phyloP scores from a whole-genome alignment of 2,797 vertebrate genomes.

The Fundulus diaphanus region DNA sequence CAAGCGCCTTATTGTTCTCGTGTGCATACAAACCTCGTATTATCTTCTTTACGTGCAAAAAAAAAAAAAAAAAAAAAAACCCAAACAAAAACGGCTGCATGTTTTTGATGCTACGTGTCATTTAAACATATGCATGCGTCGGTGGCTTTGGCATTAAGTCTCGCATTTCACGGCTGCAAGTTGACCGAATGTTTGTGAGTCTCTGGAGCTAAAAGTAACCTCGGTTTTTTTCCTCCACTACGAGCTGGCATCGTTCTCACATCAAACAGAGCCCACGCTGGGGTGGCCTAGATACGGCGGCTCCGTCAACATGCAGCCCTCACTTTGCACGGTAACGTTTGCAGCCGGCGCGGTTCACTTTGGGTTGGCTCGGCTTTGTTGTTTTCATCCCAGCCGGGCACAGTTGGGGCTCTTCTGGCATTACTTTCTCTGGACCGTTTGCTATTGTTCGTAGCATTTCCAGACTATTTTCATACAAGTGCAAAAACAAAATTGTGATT shows the following conservation, averaged over 20 bases:
- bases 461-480: constrained; percentile 5
- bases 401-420: neutral
- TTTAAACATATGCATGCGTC: neutral
- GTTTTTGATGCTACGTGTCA: neutral
- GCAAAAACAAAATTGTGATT: neutral
- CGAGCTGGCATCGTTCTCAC: constrained; percentile 50
- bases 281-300: constrained; percentile 66
- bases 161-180: neutral
- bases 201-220: constrained; percentile 53
- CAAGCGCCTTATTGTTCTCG: constrained; percentile 1
- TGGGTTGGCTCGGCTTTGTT: constrained; percentile 34
- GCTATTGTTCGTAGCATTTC: neutral
- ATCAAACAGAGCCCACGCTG: constrained; percentile 65
- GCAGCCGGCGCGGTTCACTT: constrained; percentile 1
- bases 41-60: constrained; percentile 8
- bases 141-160: neutral
- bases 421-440: constrained; percentile 11
- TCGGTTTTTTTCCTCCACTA: constrained; percentile 51
- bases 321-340: constrained; percentile 17
- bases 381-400: constrained; percentile 13
- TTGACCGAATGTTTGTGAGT: constrained; percentile 34
- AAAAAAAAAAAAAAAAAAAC: too few relatives aligned
- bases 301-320: constrained; percentile 39
- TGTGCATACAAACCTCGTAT: constrained; percentile 1
- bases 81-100: neutral